Percentiles rank a stretch among this genome's conserved stretches.
Conservation (phyloP, 2,113 vertebrate species). For the Hemibagrus wyckioides region DNA sequence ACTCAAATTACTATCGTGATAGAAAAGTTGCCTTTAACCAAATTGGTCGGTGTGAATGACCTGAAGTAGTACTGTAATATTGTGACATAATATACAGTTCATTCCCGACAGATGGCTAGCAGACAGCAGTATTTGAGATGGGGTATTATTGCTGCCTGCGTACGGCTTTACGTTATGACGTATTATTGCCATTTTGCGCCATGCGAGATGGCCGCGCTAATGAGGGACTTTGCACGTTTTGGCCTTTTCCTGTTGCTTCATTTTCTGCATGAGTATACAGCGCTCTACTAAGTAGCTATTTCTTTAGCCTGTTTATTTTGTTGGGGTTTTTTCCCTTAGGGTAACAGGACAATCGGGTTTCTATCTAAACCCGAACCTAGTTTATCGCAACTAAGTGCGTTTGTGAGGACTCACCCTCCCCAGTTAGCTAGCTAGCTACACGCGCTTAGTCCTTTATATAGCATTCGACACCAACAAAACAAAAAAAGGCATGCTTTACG, state of each 20-base stretch:
- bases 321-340: accelerated
- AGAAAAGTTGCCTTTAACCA: background rate
- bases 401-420: background rate
- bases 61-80: background rate
- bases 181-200: slow-evolving; percentile 23
- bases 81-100: no score
- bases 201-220: slow-evolving; percentile 4
- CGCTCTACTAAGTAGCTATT: background rate
- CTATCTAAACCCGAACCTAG: background rate
- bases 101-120: background rate
- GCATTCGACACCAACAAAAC: background rate
- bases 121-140: background rate
- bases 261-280: background rate
- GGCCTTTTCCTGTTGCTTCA: background rate
- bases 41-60: no score
- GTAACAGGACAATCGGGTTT: background rate
- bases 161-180: background rate
- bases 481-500: background rate
- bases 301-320: background rate
- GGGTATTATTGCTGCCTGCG: background rate
- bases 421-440: background rate
- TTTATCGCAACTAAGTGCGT: background rate
- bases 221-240: background rate
- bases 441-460: background rate
- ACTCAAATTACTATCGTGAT: background rate